A percentile compares a stretch with the other conserved stretches of the same genome.
Conservation (phyloP, 2,888 invertebrate genomes). For the Spilarctia lutea region DNA sequence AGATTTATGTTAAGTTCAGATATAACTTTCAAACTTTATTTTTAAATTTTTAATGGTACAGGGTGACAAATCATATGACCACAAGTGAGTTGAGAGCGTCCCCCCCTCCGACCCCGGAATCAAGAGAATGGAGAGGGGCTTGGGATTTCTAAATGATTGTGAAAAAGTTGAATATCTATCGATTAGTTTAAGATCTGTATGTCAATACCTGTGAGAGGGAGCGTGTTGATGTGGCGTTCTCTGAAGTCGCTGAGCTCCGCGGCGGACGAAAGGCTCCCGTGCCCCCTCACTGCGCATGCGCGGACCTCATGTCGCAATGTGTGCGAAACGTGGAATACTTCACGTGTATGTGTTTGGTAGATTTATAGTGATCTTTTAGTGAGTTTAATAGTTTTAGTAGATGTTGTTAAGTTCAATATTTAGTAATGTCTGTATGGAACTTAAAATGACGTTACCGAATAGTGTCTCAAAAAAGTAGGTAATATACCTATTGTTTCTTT, state of each 20-base stretch:
- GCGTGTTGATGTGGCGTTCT: constrained; percentile 62
- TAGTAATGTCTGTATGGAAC: not conserved
- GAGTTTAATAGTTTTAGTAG: constrained; percentile 12
- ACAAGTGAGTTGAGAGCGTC: no score
- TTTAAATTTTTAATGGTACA: no score
- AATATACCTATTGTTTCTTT: not conserved
- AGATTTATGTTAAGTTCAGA: not conserved
- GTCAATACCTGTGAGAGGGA: constrained; percentile 70
- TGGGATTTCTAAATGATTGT: not conserved
- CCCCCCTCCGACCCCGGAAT: not conserved
- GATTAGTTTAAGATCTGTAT: constrained; percentile 11
- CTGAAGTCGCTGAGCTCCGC: constrained; percentile 71
- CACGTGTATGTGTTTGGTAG: constrained; percentile 11
- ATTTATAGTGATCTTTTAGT: not conserved
- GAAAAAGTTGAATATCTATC: constrained; percentile 16
- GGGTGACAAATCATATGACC: not conserved
- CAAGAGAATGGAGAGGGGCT: fast-evolving
- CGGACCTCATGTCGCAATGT: constrained; percentile 53
- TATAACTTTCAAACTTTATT: not conserved
- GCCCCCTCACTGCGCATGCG: constrained; percentile 84
- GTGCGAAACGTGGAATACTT: constrained; percentile 50
- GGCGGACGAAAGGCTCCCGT: constrained; percentile 78
- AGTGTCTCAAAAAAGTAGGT: not conserved
- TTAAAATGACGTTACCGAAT: not conserved
- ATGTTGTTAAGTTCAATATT: not conserved